Base-by-base conservation (phyloP, 2,888 invertebrate genomes). In the Eupithecia exiguata region DNA sequence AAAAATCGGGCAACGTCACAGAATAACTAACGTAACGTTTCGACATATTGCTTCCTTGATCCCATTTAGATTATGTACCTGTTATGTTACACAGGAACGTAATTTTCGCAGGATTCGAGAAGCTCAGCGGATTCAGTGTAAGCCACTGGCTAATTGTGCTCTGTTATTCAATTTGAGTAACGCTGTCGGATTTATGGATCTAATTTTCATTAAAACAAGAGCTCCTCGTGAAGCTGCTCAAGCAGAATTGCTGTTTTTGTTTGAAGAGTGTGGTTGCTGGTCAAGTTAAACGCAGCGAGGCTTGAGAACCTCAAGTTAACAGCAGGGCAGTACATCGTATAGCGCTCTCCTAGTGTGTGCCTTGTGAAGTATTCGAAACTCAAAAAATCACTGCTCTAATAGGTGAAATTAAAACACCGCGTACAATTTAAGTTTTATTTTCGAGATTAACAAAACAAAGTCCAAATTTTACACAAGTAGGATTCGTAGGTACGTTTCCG, bases 81-180 rank as follows among this genome's bases (percentile, higher is more conserved):
- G 72, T 66, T 62, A 68, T 53, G 75, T 58, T 61, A 71, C 63
- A 70, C 63, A 66, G 70, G 69, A 76, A 73, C 66, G 72, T 75
- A 68, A 72, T 72, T 72, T 76, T 69, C 75, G 66, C 75, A 66
- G 73, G 71, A 73, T 73, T 71, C 68, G 43, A 36, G 46, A 35
- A 58, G 70, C 65, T 76, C 62, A 69, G 38, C 61, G 70, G 75
- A 73, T 76, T 75, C 71, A 16, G 62, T 66, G 69, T 65, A 76
- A 76, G 75, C 75, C 70, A 72, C 68, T 71, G 73, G 73, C 71
- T 75, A 72, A 72, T 75, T 76, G 73, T 68, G 75, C 69, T 61
- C 49, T 66, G 62, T 70, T 65, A 69, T 76, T 68, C 68, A 75
- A 70, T 75, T 71, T 65, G 43, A 72, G 63, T 63, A 49, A 62